Conservation (phyloP, 2,888 invertebrate genomes). For the Synanthedon myopaeformis region DNA sequence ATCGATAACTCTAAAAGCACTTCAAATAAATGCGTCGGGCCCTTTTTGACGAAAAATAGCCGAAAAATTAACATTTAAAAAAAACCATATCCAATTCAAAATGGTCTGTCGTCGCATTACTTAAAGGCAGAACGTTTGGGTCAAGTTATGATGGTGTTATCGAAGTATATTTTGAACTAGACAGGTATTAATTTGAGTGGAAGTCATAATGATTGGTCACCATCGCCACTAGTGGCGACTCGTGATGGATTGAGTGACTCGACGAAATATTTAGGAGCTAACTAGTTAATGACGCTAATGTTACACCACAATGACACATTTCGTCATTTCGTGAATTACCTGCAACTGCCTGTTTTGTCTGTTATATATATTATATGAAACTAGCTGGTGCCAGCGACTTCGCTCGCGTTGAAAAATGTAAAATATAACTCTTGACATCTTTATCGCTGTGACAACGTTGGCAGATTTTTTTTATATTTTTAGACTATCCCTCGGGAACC, state of each 20-base stretch:
- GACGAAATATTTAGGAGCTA: conserved; percentile 28
- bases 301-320: background rate
- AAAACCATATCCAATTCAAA: conserved; percentile 30
- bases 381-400: too few relatives aligned
- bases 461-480: too few relatives aligned
- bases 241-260: conserved; percentile 64
- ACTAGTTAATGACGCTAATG: background rate
- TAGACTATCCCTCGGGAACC: too few relatives aligned
- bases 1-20: conserved; percentile 59
- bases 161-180: conserved; percentile 15
- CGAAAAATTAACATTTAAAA: conserved; percentile 58
- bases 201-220: conserved; percentile 51
- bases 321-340: too few relatives aligned
- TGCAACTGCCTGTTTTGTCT: too few relatives aligned
- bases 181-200: conserved; percentile 64
- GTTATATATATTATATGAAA: too few relatives aligned
- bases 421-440: too few relatives aligned
- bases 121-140: background rate
- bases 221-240: too few relatives aligned
- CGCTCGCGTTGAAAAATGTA: too few relatives aligned
- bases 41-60: conserved; percentile 41
- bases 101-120: background rate
- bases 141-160: background rate
- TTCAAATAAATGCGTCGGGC: conserved; percentile 45
- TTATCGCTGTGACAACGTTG: too few relatives aligned